Evolutionary conservation across 2,888 invertebrate genomes (phyloP).

Genomic region (Diloba caeruleocephala): DNA sequence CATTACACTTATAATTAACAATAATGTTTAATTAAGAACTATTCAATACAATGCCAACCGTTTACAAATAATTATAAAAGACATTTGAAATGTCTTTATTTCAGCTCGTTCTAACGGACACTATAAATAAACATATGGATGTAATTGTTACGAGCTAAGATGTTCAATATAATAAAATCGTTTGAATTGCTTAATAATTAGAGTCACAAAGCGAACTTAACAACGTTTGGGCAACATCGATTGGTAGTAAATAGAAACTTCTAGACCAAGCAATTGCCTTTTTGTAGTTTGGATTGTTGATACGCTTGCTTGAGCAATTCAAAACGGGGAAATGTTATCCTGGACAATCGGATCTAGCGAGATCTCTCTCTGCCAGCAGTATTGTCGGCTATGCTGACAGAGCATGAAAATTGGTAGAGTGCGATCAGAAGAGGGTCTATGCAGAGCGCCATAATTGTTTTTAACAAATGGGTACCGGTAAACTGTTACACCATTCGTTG

Average conservation of each 20-base stretch:
- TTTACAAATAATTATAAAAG: constrained; percentile 3
- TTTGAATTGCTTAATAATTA: constrained; percentile 3
- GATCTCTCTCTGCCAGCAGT: too few species aligned
- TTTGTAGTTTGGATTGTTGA: too few species aligned
- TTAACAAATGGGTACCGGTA: too few species aligned
- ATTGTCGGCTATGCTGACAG: too few species aligned
- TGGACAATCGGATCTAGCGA: too few species aligned
- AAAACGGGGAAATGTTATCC: too few species aligned
- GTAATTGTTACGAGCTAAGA: constrained; percentile 2
- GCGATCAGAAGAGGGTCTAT: too few species aligned
- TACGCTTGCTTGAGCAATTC: too few species aligned
- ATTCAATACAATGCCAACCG: not conserved
- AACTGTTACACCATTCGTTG: too few species aligned
- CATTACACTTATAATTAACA: not conserved
- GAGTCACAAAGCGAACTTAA: not conserved
- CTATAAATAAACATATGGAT: not conserved
- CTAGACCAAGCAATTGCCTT: too few species aligned
- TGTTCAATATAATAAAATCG: not conserved
- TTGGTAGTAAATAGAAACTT: not conserved
- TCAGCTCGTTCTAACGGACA: not conserved
- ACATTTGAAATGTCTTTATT: constrained; percentile 1
- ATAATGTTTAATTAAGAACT: not conserved
- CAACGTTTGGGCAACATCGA: not conserved
- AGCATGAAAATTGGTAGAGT: too few species aligned
- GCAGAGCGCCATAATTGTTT: too few species aligned